phyloP scores from a whole-genome alignment of 1,140 invertebrate genomes.

The Pogonognathellus flavescens region DNA sequence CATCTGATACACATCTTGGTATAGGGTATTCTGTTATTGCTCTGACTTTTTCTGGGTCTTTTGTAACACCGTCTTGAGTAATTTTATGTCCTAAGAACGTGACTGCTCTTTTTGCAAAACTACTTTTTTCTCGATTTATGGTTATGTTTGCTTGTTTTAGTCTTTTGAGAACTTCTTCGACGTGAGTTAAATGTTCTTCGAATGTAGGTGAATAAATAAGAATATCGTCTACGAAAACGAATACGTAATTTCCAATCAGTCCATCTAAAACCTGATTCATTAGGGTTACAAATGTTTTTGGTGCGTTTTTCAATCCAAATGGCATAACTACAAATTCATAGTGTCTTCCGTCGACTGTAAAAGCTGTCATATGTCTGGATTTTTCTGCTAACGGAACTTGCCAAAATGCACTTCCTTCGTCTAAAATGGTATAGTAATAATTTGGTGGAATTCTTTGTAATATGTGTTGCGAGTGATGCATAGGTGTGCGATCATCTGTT shows the following conservation, averaged over 20 bases:
- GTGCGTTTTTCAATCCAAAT: slow-evolving; percentile 70
- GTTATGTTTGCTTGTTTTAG: background rate
- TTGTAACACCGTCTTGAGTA: no score
- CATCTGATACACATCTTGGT: slow-evolving; percentile 33
- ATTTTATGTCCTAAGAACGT: background rate
- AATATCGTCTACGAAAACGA: slow-evolving; percentile 73
- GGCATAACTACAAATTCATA: slow-evolving; percentile 69
- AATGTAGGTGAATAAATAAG: slow-evolving; percentile 67
- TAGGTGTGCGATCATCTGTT: slow-evolving; percentile 51
- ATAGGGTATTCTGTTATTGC: slow-evolving; percentile 66
- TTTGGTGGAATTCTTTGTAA: slow-evolving; percentile 43
- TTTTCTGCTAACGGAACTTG: slow-evolving; percentile 68
- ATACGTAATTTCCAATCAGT: slow-evolving; percentile 58
- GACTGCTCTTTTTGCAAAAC: background rate
- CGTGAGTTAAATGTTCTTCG: background rate
- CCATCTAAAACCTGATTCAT: slow-evolving; percentile 68
- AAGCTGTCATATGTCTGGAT: slow-evolving; percentile 70
- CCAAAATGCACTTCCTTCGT: slow-evolving; percentile 40
- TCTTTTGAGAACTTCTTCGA: background rate
- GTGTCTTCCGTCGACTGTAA: slow-evolving; percentile 67
- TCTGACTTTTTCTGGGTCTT: background rate
- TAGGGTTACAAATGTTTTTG: slow-evolving; percentile 69
- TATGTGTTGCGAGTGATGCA: slow-evolving; percentile 50
- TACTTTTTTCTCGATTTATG: background rate
- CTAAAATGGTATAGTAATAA: slow-evolving; percentile 22